Conservation (phyloP, 2,113 vertebrate genomes). For the Eretmochelys imbricata region DNA sequence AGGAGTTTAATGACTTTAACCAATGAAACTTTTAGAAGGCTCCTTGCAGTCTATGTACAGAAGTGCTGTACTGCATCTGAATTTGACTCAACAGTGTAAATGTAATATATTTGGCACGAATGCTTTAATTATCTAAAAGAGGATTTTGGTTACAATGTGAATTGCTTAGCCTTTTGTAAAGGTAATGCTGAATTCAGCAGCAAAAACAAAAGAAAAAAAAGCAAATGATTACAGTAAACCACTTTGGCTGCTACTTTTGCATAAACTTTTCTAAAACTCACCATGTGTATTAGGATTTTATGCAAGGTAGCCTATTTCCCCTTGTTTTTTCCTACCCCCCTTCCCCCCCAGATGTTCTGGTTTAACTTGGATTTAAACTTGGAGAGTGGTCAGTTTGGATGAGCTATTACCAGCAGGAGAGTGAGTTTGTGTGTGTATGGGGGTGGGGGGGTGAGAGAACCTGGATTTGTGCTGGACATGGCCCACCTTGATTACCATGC, state of each 20-base stretch:
- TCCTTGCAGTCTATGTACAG: not conserved
- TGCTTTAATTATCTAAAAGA: not conserved
- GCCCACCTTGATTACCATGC: too few species aligned
- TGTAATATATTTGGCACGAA: not conserved
- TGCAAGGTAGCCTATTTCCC: too few species aligned
- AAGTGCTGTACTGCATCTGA: not conserved
- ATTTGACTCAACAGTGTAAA: not conserved
- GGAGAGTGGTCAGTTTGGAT: too few species aligned
- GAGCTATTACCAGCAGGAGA: too few species aligned
- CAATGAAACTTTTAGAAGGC: constrained; percentile 33
- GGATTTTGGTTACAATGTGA: not conserved
- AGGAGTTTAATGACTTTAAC: constrained; percentile 40
- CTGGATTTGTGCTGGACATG: too few species aligned
- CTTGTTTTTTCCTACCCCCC: too few species aligned
- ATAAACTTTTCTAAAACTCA: not conserved
- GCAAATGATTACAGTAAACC: not conserved
- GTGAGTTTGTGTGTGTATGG: too few species aligned
- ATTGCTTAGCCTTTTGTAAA: not conserved
- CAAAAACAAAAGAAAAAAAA: not conserved
- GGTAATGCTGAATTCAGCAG: not conserved
- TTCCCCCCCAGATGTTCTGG: too few species aligned
- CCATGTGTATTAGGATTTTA: not conserved
- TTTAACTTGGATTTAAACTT: too few species aligned
- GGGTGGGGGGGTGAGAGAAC: too few species aligned
- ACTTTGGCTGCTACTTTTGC: not conserved